Evolutionary conservation across 2,113 vertebrate species (phyloP).

Genomic region (Diadophis punctatus): DNA sequence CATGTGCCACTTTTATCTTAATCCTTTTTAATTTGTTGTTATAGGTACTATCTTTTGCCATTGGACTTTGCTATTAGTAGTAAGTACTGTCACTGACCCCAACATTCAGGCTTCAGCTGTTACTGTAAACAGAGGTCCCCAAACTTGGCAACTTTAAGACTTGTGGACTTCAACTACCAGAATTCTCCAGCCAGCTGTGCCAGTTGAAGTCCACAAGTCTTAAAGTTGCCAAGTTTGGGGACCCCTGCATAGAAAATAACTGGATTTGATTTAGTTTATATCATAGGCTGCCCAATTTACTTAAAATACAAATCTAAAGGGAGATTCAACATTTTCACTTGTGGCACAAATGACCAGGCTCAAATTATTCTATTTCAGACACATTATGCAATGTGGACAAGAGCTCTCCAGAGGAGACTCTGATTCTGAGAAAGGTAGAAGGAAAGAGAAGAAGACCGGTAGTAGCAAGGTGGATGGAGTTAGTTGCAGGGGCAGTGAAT

Average conservation of each 20-base stretch:
- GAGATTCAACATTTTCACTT: not conserved
- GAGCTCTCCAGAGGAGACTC: not conserved
- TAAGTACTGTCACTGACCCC: not conserved
- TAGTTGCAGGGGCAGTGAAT: not conserved
- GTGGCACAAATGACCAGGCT: not conserved
- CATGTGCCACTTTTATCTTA: slow-evolving; percentile 42
- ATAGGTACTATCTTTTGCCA: slow-evolving; percentile 9
- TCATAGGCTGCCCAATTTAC: not conserved
- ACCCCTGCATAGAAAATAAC: not conserved
- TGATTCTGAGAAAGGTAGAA: not conserved
- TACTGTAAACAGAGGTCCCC: too few species aligned
- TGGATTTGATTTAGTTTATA: not conserved
- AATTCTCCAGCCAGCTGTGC: too few species aligned
- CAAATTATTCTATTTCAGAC: not conserved
- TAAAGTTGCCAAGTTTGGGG: too few species aligned
- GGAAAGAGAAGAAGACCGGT: not conserved
- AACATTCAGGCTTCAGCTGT: not conserved
- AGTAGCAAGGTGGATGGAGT: not conserved
- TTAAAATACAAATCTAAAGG: not conserved
- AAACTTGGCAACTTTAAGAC: too few species aligned
- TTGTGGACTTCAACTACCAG: too few species aligned
- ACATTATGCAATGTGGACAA: not conserved
- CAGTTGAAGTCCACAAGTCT: too few species aligned
- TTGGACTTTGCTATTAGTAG: slow-evolving; percentile 9
- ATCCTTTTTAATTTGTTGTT: slow-evolving; percentile 49